Percentiles rank a stretch among this genome's conserved stretches.
Conservation (phyloP, 2,113 vertebrate species). For the Arenaria interpres region DNA sequence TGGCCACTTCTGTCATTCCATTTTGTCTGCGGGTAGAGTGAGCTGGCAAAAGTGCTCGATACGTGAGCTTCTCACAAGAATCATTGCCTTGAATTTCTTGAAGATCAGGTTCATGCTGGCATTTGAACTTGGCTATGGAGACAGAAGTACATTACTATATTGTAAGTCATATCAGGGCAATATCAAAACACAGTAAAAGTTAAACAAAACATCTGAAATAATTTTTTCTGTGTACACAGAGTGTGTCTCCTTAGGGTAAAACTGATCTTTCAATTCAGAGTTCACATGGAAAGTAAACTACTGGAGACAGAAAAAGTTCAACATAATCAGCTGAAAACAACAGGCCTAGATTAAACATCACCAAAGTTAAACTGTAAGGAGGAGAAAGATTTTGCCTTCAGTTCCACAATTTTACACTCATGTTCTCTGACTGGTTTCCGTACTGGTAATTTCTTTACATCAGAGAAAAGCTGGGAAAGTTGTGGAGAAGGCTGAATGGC, state of each 20-base stretch:
- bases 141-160: background rate
- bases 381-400: background rate
- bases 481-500: background rate
- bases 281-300: background rate
- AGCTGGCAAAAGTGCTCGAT: background rate
- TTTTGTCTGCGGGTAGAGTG: background rate
- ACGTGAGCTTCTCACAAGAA: background rate
- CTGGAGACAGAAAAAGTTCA: background rate
- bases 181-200: background rate
- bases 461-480: background rate
- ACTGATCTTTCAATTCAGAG: background rate
- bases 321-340: background rate
- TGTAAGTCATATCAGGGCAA: background rate
- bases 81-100: background rate
- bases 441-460: background rate
- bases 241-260: background rate
- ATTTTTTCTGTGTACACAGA: background rate
- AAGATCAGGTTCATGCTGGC: background rate
- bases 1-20: background rate
- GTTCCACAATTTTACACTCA: background rate
- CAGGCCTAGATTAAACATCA: background rate
- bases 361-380: background rate
- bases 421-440: background rate
- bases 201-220: background rate
- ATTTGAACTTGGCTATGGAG: background rate